These are phyloP conservation scores for Akabosia matsudoensis DNA, from an alignment of 1,140 invertebrate species.

Conservation along the genomic window DNA sequence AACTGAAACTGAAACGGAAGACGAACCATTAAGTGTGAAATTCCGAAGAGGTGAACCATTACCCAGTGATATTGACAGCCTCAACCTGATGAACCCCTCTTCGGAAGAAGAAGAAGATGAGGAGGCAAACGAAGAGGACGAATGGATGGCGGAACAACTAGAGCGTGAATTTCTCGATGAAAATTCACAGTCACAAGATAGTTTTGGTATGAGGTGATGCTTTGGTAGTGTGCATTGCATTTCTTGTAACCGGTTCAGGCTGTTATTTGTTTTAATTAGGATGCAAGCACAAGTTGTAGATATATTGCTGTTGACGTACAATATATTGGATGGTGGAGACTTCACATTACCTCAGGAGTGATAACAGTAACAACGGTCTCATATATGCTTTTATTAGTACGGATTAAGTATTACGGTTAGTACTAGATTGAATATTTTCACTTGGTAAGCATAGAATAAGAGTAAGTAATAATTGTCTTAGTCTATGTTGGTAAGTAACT, in stretches of 20 bases:
- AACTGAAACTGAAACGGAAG: slow-evolving; percentile 53
- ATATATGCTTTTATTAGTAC: neutral
- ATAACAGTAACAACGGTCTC: neutral
- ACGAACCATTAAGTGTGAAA: slow-evolving; percentile 58
- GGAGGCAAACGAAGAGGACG: slow-evolving; percentile 66
- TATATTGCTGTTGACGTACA: neutral
- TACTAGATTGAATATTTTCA: neutral
- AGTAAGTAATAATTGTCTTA: neutral
- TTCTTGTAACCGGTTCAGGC: neutral
- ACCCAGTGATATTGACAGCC: slow-evolving; percentile 56
- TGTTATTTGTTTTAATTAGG: neutral
- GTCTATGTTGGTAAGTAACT: too few relatives aligned
- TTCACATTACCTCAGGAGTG: neutral
- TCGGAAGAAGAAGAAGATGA: slow-evolving; percentile 57
- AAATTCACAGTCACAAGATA: slow-evolving; percentile 1
- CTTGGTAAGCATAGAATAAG: neutral
- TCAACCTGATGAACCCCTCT: slow-evolving; percentile 37
- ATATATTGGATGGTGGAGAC: too few relatives aligned
- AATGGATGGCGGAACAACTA: slow-evolving; percentile 88
- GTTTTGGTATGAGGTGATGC: neutral
- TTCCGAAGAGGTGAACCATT: slow-evolving; percentile 64
- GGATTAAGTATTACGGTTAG: neutral
- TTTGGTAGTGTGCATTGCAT: neutral
- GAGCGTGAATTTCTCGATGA: slow-evolving; percentile 75
- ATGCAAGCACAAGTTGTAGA: neutral